Evolutionary conservation across 64 coral and sea anemone genomes (phyloP), one percentile per base, ranked within the genome.

Genomic region (Acropora yongei): DNA sequence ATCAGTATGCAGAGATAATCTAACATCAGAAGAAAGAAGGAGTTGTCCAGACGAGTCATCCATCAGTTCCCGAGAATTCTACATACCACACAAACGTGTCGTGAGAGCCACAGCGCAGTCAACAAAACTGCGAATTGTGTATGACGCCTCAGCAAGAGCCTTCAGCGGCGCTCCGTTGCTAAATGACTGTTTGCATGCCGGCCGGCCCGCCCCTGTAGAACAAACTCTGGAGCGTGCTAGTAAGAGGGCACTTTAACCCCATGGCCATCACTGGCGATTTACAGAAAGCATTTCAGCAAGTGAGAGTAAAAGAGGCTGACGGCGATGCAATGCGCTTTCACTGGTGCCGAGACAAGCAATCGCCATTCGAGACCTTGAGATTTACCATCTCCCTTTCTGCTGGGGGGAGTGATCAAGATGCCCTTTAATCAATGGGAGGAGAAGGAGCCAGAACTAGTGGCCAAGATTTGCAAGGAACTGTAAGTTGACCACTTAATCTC

Each of bases 1-100:
- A 68, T 65, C 69, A 86, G 55, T 95, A 90, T 57, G 72, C 39
- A 19, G 81, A 95, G 75, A 78, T 95, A 16, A 90, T 95, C 19
- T 46, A 95, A 51, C 49, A 95, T 0, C 88, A 95, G 46, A 95
- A 58, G 67, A 30, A 82, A 76, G 93, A 82, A 76, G 93, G 88
- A 30, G 89, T 95, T 41, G 72, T 95, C 10, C 74, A 90, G 69
- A 53, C 41, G 58, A 50, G 58, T 51, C 80, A 5, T 73, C 57
- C 41, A 30, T 81, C 41, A 80, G 93, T 63, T 11, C 10, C 11
- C 58, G 58, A 12, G 58, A 63, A 63, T 63, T 63, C 58, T 63
- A 63, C 58, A 63, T 63, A 63, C 58, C 87, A 8, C 72, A 78
- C 51, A 78, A 89, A 63, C 73, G 74, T 1, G 87, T 89, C 1